Base-by-base conservation (phyloP, 2,113 vertebrate species). In the Rhinichthys klamathensis region DNA sequence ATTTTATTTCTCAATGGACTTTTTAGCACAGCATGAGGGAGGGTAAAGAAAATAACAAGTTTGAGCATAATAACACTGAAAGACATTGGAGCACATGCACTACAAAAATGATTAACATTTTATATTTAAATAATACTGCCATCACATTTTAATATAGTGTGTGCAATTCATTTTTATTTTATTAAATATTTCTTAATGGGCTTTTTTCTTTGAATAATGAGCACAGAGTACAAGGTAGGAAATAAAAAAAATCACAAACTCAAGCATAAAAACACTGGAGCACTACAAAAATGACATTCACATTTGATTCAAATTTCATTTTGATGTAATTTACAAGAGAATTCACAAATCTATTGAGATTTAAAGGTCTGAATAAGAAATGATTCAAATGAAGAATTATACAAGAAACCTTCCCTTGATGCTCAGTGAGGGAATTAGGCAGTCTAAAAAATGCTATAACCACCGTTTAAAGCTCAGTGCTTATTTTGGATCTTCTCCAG, bases 371-470 rank as follows among this genome's bases (percentile, higher is more conserved):
- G n/a, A 49, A 74, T 44, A 74, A 49, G 41, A 74, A 49, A 74
- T n/a, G n/a, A n/a, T 74, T 74, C 41, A 74, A 16, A 74, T 74
- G 10, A 74, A 27, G n/a, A 27, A 7, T 74, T 74, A 25, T 25
- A 49, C 27, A 74, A 49, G 72, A 74, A 74, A 16, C 72, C 41
- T 49, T 49, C 23, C 41, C 12, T 74, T 49, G 72, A 74, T 49
- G 41, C 72, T 74, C n/a, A 46, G n/a, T 46, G 70, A 73, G 41
- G 72, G 72, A 74, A 27, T 74, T 74, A 49, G 70, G 70, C n/a
- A 9, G 41, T 74, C 41, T 74, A n/a, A 56, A 15, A 77, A 56
- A 56, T 77, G 74, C 74, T 56, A 77, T 76, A 77, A 23, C 74
- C 74, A 77, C 10, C 74, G 2, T 56, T 56, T 56, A 56, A 2